Conservation (phyloP, 2,888 invertebrate genomes). For the Dermolepida albohirtum region DNA sequence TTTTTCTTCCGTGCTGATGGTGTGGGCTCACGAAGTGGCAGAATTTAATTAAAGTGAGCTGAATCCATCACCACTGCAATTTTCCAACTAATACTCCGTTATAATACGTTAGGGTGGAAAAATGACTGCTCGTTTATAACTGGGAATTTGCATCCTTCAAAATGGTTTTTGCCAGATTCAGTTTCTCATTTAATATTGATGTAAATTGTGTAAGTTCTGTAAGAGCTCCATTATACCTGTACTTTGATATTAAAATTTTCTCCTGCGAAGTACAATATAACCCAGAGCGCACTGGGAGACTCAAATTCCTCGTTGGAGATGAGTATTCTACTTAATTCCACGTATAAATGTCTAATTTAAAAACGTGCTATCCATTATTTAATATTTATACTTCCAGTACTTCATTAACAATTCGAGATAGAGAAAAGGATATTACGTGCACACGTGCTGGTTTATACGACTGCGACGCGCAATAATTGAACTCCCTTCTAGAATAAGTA, state of each 20-base stretch:
- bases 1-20: conserved; percentile 36
- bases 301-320: background rate
- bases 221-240: conserved; percentile 7
- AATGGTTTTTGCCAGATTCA: conserved; percentile 45
- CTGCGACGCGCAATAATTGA: no score
- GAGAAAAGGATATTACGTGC: no score
- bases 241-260: conserved; percentile 19
- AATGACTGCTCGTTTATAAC: conserved; percentile 58
- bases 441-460: no score
- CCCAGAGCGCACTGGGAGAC: background rate
- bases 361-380: no score
- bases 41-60: conserved; percentile 59
- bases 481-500: no score
- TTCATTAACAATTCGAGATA: no score
- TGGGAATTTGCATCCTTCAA: conserved; percentile 55
- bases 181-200: conserved; percentile 46
- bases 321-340: background rate
- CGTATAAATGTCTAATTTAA: no score
- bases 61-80: conserved; percentile 58
- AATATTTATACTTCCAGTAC: no score
- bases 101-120: conserved; percentile 55
- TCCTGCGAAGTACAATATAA: background rate
- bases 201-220: conserved; percentile 41
- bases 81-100: conserved; percentile 57
- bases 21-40: conserved; percentile 51